Evolutionary conservation across 1,140 invertebrate genomes (phyloP).

Genomic region (Saccostrea cuccullata): DNA sequence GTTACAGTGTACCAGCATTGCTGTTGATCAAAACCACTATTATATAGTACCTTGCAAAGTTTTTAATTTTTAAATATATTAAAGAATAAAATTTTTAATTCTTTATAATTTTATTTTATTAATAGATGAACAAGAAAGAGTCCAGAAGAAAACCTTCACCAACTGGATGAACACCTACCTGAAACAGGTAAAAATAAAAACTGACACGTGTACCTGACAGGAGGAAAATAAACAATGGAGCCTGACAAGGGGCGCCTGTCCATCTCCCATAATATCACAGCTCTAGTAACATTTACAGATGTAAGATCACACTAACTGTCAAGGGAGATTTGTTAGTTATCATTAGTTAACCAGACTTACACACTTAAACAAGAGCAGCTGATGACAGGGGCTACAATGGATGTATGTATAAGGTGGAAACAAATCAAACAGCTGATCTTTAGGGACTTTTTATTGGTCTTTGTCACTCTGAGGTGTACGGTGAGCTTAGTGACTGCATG

Average conservation of each 20-base stretch:
- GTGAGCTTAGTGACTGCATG: too few relatives aligned
- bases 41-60: too few relatives aligned
- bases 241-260: not conserved
- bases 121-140: constrained; percentile 96
- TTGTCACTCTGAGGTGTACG: too few relatives aligned
- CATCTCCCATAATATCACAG: constrained; percentile 6
- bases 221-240: not conserved
- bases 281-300: not conserved
- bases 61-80: too few relatives aligned
- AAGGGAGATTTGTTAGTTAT: not conserved
- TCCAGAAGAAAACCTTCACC: constrained; percentile 96
- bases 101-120: constrained; percentile 66
- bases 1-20: too few relatives aligned
- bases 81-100: constrained; percentile 15
- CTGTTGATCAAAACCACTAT: too few relatives aligned
- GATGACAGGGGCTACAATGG: too few relatives aligned
- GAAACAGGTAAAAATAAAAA: constrained; percentile 86
- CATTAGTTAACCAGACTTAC: not conserved
- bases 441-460: too few relatives aligned
- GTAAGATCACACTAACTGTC: not conserved
- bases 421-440: too few relatives aligned
- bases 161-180: constrained; percentile 97
- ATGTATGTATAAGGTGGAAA: too few relatives aligned
- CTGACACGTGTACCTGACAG: too few relatives aligned
- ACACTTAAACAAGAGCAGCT: not conserved